These are phyloP conservation scores for Paratilapia polleni DNA, from an alignment of 2,113 vertebrate genomes.

Conservation along the genomic window DNA sequence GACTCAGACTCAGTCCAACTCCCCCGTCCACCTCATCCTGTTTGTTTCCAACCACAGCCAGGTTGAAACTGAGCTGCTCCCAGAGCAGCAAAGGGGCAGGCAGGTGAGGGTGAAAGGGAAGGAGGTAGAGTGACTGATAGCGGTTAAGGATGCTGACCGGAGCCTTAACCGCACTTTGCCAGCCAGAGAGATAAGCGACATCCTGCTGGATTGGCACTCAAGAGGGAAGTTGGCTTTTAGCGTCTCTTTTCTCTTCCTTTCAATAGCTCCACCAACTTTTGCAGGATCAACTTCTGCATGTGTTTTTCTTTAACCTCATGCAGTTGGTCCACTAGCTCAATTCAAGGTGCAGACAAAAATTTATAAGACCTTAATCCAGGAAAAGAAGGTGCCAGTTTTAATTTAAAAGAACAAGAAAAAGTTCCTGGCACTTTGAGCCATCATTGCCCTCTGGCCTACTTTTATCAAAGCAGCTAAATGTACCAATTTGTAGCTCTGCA, in stretches of 20 bases:
- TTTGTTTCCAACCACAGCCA: slow-evolving; percentile 56
- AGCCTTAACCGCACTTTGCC: slow-evolving; percentile 69
- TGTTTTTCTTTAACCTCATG: neutral
- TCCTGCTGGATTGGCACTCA: slow-evolving; percentile 52
- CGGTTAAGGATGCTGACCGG: slow-evolving; percentile 72
- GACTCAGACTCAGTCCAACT: slow-evolving; percentile 44
- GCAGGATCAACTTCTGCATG: slow-evolving; percentile 2
- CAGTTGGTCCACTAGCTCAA: slow-evolving; percentile 2
- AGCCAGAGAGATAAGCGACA: slow-evolving; percentile 66
- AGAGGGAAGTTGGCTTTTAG: slow-evolving; percentile 22
- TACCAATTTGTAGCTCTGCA: slow-evolving; percentile 62
- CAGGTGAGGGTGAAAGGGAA: slow-evolving; percentile 11
- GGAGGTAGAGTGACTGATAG: slow-evolving; percentile 58
- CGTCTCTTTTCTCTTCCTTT: slow-evolving; percentile 8
- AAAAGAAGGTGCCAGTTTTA: slow-evolving; percentile 36
- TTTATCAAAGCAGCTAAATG: slow-evolving; percentile 61
- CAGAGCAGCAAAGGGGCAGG: slow-evolving; percentile 43
- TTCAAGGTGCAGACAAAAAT: slow-evolving; percentile 19
- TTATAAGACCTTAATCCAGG: slow-evolving; percentile 7
- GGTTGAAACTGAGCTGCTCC: slow-evolving; percentile 66
- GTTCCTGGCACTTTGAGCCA: slow-evolving; percentile 24
- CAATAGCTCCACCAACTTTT: neutral
- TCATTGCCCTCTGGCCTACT: slow-evolving; percentile 44
- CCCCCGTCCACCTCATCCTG: slow-evolving; percentile 42
- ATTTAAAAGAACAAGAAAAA: slow-evolving; percentile 45